Percentiles rank a stretch among this genome's conserved stretches.
Conservation (phyloP, 1,140 invertebrate species). For the Bradysia coprophila region DNA sequence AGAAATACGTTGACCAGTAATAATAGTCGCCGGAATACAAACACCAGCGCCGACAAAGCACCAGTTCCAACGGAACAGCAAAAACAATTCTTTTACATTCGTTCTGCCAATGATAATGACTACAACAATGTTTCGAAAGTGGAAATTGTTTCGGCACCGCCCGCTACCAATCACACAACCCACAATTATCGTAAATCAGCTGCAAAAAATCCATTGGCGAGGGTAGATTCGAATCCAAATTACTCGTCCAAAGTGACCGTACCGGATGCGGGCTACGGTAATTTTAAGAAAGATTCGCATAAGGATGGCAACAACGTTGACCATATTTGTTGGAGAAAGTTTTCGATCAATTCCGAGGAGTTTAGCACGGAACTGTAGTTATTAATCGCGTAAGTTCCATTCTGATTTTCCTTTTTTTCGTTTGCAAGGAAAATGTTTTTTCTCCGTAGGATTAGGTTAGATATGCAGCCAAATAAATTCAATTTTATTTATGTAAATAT, state of each 20-base stretch:
- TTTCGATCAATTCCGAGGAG: conserved; percentile 20
- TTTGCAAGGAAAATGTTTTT: no score
- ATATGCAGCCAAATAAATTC: no score
- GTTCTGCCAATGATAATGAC: background rate
- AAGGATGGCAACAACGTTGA: conserved; percentile 5
- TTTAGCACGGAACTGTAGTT: conserved; percentile 22
- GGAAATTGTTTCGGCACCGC: background rate
- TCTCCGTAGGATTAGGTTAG: no score
- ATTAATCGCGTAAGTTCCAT: no score
- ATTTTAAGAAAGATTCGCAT: no score
- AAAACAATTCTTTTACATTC: conserved; percentile 1
- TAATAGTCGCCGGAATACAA: background rate
- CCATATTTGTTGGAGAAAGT: conserved; percentile 23
- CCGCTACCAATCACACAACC: background rate
- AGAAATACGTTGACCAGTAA: background rate
- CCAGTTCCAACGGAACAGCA: conserved; percentile 5
- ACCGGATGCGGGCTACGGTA: conserved; percentile 5
- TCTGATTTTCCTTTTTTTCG: no score
- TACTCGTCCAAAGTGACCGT: conserved; percentile 9
- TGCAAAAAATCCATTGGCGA: conserved; percentile 3
- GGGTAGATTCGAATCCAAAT: background rate
- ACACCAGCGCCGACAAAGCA: conserved; percentile 6
- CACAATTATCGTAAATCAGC: conserved; percentile 2
- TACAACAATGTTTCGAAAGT: background rate
- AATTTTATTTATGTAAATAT: no score